A percentile compares a stretch with the other conserved stretches of the same genome.
Evolutionary conservation across 2,888 invertebrate genomes (phyloP).

Genomic region (Beris morrisii): DNA sequence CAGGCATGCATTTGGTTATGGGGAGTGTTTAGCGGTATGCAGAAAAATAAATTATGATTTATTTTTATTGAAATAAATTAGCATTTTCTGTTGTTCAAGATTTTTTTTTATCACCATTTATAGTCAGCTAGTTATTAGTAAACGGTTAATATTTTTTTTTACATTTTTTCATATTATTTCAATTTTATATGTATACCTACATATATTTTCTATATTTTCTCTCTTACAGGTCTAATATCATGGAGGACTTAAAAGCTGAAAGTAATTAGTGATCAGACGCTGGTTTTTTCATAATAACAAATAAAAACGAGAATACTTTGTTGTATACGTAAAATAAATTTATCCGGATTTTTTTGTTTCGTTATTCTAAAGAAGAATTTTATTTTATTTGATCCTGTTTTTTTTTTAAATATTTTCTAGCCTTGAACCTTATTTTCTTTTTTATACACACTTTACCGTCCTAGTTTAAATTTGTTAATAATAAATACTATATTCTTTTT

Average conservation of each 20-base stretch:
- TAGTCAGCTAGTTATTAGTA: conserved; percentile 36
- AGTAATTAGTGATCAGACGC: conserved; percentile 23
- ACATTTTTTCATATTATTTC: conserved; percentile 1
- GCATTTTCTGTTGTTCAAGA: conserved; percentile 9
- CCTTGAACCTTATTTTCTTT: not conserved
- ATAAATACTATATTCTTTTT: conserved; percentile 19
- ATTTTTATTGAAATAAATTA: not conserved
- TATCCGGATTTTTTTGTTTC: not conserved
- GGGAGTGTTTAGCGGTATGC: not conserved
- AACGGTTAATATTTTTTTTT: conserved; percentile 15
- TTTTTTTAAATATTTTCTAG: not conserved
- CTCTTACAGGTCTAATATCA: not conserved
- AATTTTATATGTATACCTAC: not conserved
- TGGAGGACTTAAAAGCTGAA: conserved; percentile 8
- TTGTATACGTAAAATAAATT: not conserved
- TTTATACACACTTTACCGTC: conserved; percentile 29
- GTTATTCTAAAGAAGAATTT: not conserved
- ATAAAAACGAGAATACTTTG: not conserved
- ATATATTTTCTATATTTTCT: conserved; percentile 2
- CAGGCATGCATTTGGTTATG: too few relatives aligned
- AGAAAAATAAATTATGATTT: not conserved
- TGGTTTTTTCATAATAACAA: not conserved
- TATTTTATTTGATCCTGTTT: not conserved
- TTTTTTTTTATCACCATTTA: conserved; percentile 22
- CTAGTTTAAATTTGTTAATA: conserved; percentile 31